phyloP scores from a whole-genome alignment of 2,797 vertebrate species.

The Tragelaphus oryx region DNA sequence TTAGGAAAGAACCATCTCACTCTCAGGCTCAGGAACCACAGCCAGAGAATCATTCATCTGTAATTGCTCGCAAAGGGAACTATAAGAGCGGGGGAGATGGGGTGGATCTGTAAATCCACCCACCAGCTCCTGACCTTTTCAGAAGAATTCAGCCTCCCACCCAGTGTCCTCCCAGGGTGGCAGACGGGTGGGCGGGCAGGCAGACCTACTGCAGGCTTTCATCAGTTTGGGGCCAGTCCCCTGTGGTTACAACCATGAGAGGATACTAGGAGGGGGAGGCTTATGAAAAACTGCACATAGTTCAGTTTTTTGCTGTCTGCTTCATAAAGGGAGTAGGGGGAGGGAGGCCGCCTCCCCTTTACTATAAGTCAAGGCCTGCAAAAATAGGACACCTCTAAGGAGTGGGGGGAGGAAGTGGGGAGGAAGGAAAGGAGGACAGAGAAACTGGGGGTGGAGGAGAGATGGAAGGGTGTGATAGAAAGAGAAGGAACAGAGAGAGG shows the following conservation, averaged over 20 bases:
- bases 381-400: not conserved
- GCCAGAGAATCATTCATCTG: not conserved
- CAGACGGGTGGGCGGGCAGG: not conserved
- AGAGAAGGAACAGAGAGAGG: not conserved
- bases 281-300: not conserved
- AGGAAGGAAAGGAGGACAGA: not conserved
- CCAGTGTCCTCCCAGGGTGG: not conserved
- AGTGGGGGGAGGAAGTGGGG: not conserved
- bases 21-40: not conserved
- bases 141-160: not conserved
- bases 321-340: not conserved
- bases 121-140: not conserved
- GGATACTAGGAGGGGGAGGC: not conserved
- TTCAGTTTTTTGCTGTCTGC: not conserved
- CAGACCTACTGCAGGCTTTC: not conserved
- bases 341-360: not conserved
- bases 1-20: not conserved
- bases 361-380: not conserved
- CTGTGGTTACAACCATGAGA: not conserved
- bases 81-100: not conserved
- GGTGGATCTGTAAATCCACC: not conserved
- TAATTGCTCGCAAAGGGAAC: not conserved
- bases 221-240: not conserved
- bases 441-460: not conserved
- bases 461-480: not conserved